A percentile compares a stretch with the other conserved stretches of the same genome.
Conservation (phyloP, 2,888 invertebrate genomes). For the Xestia rhomboidea region DNA sequence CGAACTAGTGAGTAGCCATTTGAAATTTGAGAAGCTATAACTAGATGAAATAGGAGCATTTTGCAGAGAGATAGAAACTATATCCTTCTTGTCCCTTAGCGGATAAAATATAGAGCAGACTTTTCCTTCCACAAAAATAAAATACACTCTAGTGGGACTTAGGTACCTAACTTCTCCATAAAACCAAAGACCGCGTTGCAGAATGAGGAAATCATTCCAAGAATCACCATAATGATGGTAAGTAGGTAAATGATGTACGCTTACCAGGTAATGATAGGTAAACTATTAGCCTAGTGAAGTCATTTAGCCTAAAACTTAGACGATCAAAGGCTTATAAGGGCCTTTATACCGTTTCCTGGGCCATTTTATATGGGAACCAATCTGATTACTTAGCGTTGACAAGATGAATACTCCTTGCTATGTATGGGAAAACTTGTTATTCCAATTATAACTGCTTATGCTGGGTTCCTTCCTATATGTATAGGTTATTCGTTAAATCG, state of each 20-base stretch:
- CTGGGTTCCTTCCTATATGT: background rate
- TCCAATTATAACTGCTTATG: conserved; percentile 11
- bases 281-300: conserved; percentile 13
- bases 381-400: conserved; percentile 33
- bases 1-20: background rate
- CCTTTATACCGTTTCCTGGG: conserved; percentile 2
- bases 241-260: conserved; percentile 9
- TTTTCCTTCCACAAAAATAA: background rate
- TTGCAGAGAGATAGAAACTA: background rate
- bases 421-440: conserved; percentile 21
- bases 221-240: conserved; percentile 19
- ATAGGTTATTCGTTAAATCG: background rate
- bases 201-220: conserved; percentile 22
- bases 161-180: background rate
- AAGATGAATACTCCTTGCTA: conserved; percentile 12
- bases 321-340: conserved; percentile 7
- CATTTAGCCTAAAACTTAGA: background rate
- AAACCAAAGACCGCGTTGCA: background rate
- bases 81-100: background rate
- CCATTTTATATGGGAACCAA: conserved; percentile 7
- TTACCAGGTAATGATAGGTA: conserved; percentile 16
- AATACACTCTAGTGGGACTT: background rate
- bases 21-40: background rate
- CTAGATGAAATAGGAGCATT: background rate
- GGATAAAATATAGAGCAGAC: background rate